These are phyloP conservation scores for Conger conger DNA, from an alignment of 2,113 vertebrate genomes.

Conservation along the genomic window DNA sequence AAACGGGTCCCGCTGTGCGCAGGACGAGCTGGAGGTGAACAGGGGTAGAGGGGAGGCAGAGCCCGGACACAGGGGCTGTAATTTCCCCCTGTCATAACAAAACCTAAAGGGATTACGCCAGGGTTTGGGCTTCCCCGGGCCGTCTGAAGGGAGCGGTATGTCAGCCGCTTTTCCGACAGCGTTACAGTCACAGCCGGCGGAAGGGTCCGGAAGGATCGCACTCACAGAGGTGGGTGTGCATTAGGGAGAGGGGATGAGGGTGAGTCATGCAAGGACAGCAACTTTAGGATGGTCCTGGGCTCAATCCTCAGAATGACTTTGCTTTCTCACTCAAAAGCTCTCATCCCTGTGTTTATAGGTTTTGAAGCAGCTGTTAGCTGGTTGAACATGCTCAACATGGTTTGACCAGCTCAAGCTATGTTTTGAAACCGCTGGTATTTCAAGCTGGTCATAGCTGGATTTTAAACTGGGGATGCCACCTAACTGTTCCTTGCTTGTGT, in stretches of 20 bases:
- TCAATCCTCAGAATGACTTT: constrained; percentile 51
- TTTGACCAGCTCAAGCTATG: too few species aligned
- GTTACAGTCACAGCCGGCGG: constrained; percentile 49
- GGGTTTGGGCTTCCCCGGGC: constrained; percentile 43
- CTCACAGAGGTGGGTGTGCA: constrained; percentile 65
- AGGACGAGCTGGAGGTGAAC: background rate
- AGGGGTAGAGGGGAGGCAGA: constrained; percentile 8
- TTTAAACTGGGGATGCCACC: too few species aligned
- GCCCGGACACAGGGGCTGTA: constrained; percentile 17
- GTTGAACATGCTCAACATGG: too few species aligned
- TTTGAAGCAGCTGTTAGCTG: too few species aligned
- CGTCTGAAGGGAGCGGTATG: constrained; percentile 51
- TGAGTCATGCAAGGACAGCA: constrained; percentile 55
- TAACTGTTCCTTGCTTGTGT: too few species aligned
- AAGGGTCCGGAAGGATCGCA: constrained; percentile 46
- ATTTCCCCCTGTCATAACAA: constrained; percentile 43
- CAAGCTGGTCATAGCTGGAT: too few species aligned
- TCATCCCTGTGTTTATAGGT: constrained; percentile 43
- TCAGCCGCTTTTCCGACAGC: constrained; percentile 49
- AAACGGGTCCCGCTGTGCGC: constrained; percentile 25
- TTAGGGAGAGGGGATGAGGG: constrained; percentile 59
- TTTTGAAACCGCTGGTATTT: too few species aligned
- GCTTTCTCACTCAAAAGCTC: constrained; percentile 37
- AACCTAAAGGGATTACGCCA: constrained; percentile 52
- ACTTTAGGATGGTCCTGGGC: constrained; percentile 39